Evolutionary conservation across 2,888 invertebrate species (phyloP).

Genomic region (Hypena proboscidalis): DNA sequence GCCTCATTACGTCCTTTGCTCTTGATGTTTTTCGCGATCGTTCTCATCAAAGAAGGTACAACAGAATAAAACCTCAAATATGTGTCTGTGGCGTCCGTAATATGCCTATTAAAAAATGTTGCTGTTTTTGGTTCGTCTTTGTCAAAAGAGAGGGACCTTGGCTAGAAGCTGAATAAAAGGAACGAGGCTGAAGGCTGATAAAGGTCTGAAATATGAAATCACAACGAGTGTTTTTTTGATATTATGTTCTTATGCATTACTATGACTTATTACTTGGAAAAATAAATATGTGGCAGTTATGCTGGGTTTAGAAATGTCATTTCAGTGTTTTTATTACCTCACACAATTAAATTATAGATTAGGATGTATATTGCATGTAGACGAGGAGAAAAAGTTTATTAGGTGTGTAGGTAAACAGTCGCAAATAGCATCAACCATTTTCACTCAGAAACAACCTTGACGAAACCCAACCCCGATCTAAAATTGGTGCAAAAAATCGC

Average conservation of each 20-base stretch:
- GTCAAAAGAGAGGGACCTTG: neutral
- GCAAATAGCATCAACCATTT: no score
- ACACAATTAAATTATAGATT: no score
- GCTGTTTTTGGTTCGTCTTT: neutral
- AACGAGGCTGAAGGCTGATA: neutral
- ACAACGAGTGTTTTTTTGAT: no score
- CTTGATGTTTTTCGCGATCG: conserved; percentile 28
- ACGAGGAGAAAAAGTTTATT: no score
- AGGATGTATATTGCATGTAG: no score
- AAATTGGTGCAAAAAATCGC: neutral
- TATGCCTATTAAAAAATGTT: conserved; percentile 1
- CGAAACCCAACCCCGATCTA: neutral
- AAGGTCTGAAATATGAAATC: no score
- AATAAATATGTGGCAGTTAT: no score
- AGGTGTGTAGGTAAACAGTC: no score
- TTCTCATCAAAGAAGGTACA: conserved; percentile 24
- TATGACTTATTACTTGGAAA: no score
- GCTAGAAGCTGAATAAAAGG: conserved; percentile 1
- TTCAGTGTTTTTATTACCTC: no score
- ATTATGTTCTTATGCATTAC: no score
- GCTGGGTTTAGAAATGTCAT: no score
- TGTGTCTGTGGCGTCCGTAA: conserved; percentile 15
- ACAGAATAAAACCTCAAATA: conserved; percentile 16
- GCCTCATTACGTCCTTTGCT: conserved; percentile 26
- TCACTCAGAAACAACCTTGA: neutral